Base-by-base conservation (phyloP, 2,797 vertebrate genomes). In the Sarcophilus harrisii region DNA sequence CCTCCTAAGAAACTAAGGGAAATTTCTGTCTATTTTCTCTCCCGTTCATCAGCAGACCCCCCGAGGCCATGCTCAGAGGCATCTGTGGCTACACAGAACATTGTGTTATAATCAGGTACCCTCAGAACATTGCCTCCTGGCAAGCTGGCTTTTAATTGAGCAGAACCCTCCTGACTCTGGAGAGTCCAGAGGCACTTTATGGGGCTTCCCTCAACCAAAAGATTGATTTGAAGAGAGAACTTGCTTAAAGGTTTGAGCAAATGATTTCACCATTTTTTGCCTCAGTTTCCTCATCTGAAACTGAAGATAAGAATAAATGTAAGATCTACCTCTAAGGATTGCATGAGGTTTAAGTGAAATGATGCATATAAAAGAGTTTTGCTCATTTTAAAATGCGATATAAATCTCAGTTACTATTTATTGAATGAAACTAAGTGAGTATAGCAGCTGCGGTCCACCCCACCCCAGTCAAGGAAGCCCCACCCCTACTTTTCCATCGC, bases 71-170 rank as follows among this genome's bases (percentile, higher is more conserved):
- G 73, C 73, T 87, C 38, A 21, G 3, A 87, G 73, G 73, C 73
- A 87, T 87, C 38, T 87, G 38, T 87, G 73, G 38, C 73, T 45
- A 24, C 73, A 27, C 38, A 49, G 73, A 87, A 49, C 73, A 87
- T 8, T 49, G 38, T 87, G 73, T 87, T 49, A 87, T 87, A 87
- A 87, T 87, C 73, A 49, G 73, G 38, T 87, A 87, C 8, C 73
- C 38, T 87, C 38, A 49, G 73, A 87, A 87, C 73, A 87, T 87
- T 87, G 73, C 73, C 73, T 87, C 73, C 73, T 87, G 73, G 73
- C 73, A 87, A 87, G 24, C 38, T 87, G 73, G 38, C 38, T 87
- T 87, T 87, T 87, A 87, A 87, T 87, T 87, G 73, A 87, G 73
- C 73, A 87, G 38, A 87, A 87, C 9, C 29, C 38, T 87, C 73